Evolutionary conservation across 2,113 vertebrate species (phyloP), one percentile per base, ranked within the genome.

Genomic region (Capra hircus): DNA sequence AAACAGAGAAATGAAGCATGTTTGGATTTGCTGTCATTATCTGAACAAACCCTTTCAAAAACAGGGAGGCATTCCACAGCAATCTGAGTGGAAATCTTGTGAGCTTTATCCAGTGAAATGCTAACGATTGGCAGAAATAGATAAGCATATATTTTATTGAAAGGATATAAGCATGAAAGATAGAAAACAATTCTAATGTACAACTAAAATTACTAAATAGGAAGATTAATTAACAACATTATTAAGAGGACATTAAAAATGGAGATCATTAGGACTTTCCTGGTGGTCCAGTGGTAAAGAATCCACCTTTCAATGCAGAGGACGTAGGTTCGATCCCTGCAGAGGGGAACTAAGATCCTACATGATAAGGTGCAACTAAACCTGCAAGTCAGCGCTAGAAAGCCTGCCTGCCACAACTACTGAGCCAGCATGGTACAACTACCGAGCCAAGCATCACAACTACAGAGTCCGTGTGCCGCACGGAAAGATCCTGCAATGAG

Each of bases 91-190:
- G 50, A 93, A 82, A 90, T 55, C n/a, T 64, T 59, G 9, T 21
- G 28, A 62, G 9, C 17, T 91, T 82, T 48, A 88, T 28, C 67
- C 45, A 30, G 17, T 57, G 45, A 88, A 95, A 95, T 57, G 60
- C 25, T 43, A 87, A 16, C 3, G 7, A 25, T 1, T 92, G 90
- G 8, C 40, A 74, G 62, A 95, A 90, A 53, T 84, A 62, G 21
- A 7, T 27, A 27, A 53, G 17, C 25, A 82, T 50, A 13, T 52
- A 86, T 80, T 71, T 90, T 92, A 90, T 45, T 36, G 6, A 84
- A 95, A 93, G 25, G 88, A 85, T 86, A 95, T 64, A 88, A 87
- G 27, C 19, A 96, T 40, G 19, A 80, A 77, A 96, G 52, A 81
- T 40, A 57, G 43, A 85, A 94, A 95, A 67, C 33, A 87, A 96